These are phyloP conservation scores for Dichetophora obliterata DNA, from an alignment of 2,888 invertebrate species.

Conservation along the genomic window DNA sequence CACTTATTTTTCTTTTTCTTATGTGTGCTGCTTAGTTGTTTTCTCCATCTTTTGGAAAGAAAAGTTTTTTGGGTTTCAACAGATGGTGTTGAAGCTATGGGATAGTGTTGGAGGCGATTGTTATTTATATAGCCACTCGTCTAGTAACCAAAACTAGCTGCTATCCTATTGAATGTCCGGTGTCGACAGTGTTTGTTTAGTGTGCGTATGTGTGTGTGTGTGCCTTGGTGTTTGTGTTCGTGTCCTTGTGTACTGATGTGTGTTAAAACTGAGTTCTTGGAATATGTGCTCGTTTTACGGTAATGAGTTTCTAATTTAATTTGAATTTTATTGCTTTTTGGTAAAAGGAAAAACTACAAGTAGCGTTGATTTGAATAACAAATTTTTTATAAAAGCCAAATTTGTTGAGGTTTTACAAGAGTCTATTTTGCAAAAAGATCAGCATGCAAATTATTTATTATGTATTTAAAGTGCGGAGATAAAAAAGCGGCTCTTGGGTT, in stretches of 20 bases:
- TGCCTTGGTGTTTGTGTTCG: slow-evolving; percentile 1
- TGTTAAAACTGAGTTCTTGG: slow-evolving; percentile 25
- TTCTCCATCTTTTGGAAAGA: slow-evolving; percentile 1
- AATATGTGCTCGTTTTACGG: slow-evolving; percentile 6
- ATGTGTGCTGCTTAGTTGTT: not conserved
- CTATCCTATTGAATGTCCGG: not conserved
- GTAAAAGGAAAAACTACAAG: no score
- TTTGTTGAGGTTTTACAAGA: no score
- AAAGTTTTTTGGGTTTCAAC: slow-evolving; percentile 11
- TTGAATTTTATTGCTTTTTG: slow-evolving; percentile 29
- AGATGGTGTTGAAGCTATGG: slow-evolving; percentile 15
- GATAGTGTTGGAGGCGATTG: not conserved
- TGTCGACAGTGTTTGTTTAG: not conserved
- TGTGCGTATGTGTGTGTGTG: not conserved
- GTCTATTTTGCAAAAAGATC: no score
- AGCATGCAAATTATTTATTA: no score
- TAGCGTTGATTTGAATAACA: slow-evolving; percentile 1
- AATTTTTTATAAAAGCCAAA: no score
- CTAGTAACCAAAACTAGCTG: not conserved
- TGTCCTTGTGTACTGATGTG: not conserved
- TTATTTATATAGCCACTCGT: not conserved
- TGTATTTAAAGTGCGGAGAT: no score
- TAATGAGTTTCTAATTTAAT: slow-evolving; percentile 35
- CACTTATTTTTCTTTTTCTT: not conserved
- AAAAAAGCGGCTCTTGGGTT: not conserved